Conservation (phyloP, 2,797 vertebrate genomes). For the Gymnopithys bicolor region DNA sequence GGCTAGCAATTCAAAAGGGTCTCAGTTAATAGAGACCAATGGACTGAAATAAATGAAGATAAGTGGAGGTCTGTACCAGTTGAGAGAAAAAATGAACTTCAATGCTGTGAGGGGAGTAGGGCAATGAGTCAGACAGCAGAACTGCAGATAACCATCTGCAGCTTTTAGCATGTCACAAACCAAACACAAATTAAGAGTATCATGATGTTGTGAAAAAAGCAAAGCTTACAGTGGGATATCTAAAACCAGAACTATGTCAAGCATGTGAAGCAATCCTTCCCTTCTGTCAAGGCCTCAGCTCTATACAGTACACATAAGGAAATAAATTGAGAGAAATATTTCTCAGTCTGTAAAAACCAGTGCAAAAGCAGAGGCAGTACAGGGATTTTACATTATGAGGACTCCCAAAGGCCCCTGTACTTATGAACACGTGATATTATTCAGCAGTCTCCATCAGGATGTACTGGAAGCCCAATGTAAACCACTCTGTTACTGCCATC, state of each 20-base stretch:
- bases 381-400: not conserved
- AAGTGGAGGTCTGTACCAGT: not conserved
- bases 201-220: not conserved
- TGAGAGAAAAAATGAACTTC: not conserved
- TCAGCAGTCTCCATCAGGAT: not conserved
- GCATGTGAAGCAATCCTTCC: not conserved
- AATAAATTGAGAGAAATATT: not conserved
- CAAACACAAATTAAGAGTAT: not conserved
- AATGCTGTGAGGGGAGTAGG: rapidly evolving
- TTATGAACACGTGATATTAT: not conserved
- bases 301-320: not conserved
- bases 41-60: not conserved
- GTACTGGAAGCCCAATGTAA: not conserved
- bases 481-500: not conserved
- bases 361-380: not conserved
- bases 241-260: not conserved
- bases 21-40: not conserved
- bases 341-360: not conserved
- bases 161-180: not conserved
- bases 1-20: not conserved
- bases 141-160: not conserved
- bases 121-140: not conserved
- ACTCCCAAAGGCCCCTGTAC: not conserved
- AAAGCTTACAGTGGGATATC: not conserved
- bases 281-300: not conserved